Conservation (phyloP, 2,113 vertebrate genomes). For the Perca flavescens region DNA sequence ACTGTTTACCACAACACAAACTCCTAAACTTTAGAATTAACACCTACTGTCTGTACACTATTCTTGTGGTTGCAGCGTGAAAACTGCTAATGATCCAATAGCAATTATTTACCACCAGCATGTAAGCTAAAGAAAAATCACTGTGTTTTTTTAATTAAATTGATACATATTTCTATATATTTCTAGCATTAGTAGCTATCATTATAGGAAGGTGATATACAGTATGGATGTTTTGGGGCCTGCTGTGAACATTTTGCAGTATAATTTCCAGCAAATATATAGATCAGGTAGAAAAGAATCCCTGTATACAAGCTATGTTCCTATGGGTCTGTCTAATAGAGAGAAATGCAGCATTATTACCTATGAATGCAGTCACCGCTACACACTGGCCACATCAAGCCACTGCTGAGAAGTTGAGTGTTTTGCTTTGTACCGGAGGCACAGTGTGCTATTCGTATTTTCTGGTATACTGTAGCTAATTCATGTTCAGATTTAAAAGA, state of each 20-base stretch:
- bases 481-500: constrained; percentile 36
- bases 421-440: constrained; percentile 62
- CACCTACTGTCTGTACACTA: background rate
- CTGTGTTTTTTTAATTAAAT: constrained; percentile 7
- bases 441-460: constrained; percentile 61
- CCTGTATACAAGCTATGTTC: constrained; percentile 28
- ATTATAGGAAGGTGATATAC: constrained; percentile 1
- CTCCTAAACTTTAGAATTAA: background rate
- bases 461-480: constrained; percentile 26
- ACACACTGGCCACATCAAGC: constrained; percentile 38
- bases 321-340: constrained; percentile 49
- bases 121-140: constrained; percentile 14
- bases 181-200: background rate
- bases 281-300: constrained; percentile 25
- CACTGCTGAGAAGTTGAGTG: constrained; percentile 63
- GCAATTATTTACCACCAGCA: constrained; percentile 18
- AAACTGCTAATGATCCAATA: constrained; percentile 3
- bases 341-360: constrained; percentile 50
- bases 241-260: constrained; percentile 17
- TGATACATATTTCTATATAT: constrained; percentile 26
- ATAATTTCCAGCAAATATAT: constrained; percentile 34
- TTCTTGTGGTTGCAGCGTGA: constrained; percentile 7
- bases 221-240: background rate
- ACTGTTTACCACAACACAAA: background rate
- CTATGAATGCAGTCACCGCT: constrained; percentile 45